Evolutionary conservation across 2,113 vertebrate genomes (phyloP), one percentile per base, ranked within the genome.

Genomic region (Cairina moschata): DNA sequence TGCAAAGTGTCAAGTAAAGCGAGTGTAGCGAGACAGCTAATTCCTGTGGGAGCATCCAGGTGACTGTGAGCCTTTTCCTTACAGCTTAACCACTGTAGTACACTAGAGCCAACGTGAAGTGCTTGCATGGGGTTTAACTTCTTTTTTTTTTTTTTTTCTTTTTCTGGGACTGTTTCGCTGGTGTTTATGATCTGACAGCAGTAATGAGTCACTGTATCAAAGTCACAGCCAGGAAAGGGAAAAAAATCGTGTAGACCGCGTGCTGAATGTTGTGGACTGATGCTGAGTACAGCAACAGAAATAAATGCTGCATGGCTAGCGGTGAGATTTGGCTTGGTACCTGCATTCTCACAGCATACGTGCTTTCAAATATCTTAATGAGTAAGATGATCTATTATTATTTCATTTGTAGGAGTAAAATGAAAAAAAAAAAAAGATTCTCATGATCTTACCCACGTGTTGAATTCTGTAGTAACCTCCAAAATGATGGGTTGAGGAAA

Each of bases 141-240:
- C 6, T 40, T n/a, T n/a, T n/a, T n/a, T 40, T 34, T 15, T 25
- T 22, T 69, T 66, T 17, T n/a, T 12, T 36, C 83, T 60, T 54
- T 93, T 31, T 34, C 72, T 88, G 83, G 96, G 77, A 40, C 81
- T 91, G 23, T 95, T 96, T 95, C 71, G 48, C 72, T 77, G 76
- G 93, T 95, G 90, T 97, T 97, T 97, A 93, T 97, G 86, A 93
- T 97, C 89, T 96, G 95, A 93, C 87, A 97, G 91, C 76, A 95
- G 90, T 85, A 97, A 86, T 96, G 96, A 97, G 94, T 97, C 95
- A 94, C 31, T 83, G 75, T 88, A 95, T 97, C 93, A 95, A 95
- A 97, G 86, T 62, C 32, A 42, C 7, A 66, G 86, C 97, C 96
- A 96, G 94, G 96, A 97, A 97, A 91, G 73, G 73, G 48, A 74